Base-by-base conservation (phyloP, 2,888 invertebrate species). In the Patella depressa region DNA sequence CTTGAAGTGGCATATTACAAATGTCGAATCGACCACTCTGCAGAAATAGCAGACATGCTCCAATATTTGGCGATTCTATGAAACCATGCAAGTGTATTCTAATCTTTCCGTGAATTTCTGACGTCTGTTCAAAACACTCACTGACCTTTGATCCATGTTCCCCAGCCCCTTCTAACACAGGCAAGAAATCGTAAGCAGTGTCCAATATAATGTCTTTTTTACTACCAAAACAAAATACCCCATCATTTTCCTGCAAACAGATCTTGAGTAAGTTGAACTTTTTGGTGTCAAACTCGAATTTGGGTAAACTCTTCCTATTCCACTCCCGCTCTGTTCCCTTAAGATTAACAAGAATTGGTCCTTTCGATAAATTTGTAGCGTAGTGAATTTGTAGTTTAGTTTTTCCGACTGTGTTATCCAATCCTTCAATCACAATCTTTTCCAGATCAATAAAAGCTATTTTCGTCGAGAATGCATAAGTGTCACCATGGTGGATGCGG, bases 201-300 rank as follows among this genome's bases (percentile, higher is more conserved):
- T 19, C 19, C 19, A 24, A 19, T 45, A 45, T 45, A 4, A 65
- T 65, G 14, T 65, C 65, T 3, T 65, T 24, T 24, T 76, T 79
- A 17, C 78, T 73, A 2, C 85, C 83, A 15, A 87, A 83, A 74
- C 92, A 92, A 17, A 92, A 90, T 80, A 92, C 89, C 19, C 89
- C 91, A 54, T 85, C 83, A 81, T 86, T 87, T 75, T 89, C 88
- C 17, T 85, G 77, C 73, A 89, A 84, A 55, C 83, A 86, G 79
- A 89, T 86, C 77, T 87, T 88, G 7, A 89, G 84, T 78, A 81
- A 88, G 76, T 87, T 90, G 81, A 88, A 90, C 81, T 84, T 87
- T 84, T 88, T 91, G 79, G 89, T 93, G 88, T 86, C 91, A 86
- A 88, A 93, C n/a, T 80, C 82, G 81, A 89, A 88, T 34, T 84